Base-by-base conservation (phyloP, 2,797 vertebrate genomes). In the Hephaestus fuliginosus region DNA sequence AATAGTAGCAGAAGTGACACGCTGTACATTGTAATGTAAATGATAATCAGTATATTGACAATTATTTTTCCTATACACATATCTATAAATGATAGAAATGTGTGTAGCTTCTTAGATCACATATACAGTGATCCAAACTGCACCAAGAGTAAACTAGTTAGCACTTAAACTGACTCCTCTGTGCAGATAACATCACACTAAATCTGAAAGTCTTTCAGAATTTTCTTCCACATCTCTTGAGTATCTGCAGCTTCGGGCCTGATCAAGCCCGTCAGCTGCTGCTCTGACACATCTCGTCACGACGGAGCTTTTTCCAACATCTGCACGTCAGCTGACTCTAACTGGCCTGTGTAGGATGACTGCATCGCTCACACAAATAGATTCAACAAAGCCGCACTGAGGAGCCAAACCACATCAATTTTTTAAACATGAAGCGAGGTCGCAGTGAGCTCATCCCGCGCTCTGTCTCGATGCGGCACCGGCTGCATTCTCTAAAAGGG, bases 401-500 rank as follows among this genome's bases (percentile, higher is more conserved):
- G 58, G 20, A 74, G 36, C 20, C 0, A 1, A 22, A 51, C 64
- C 39, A 5, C 86, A 84, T 91, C 18, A 84, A 92, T 93, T 76
- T 91, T 92, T 89, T 5, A 92, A 86, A 83, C 69, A 64, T 5
- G 68, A 52, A 86, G 79, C 22, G 46, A 67, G 85, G 82, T 76
- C 30, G 72, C 57, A n/a, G 81, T 93, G 91, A 91, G 89, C 83
- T 94, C 93, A 94, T 78, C 70, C 57, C 1, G 48, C 57, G 62
- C 71, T 85, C 83, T 9, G 74, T 88, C 92, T 78, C 91, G 7
- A 74, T 52, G 76, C 74, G 48, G 92, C 88, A 93, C 91, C 60
- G 74, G 77, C 86, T 39, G 76, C 73, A 0, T 57, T 72, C 66
- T 78, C 86, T 92, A 88, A 91, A 93, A 91, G 86, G 84, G 65